Evolutionary conservation across 2,888 invertebrate species (phyloP), one percentile per base, ranked within the genome.

Genomic region (Agonopterix arenella): DNA sequence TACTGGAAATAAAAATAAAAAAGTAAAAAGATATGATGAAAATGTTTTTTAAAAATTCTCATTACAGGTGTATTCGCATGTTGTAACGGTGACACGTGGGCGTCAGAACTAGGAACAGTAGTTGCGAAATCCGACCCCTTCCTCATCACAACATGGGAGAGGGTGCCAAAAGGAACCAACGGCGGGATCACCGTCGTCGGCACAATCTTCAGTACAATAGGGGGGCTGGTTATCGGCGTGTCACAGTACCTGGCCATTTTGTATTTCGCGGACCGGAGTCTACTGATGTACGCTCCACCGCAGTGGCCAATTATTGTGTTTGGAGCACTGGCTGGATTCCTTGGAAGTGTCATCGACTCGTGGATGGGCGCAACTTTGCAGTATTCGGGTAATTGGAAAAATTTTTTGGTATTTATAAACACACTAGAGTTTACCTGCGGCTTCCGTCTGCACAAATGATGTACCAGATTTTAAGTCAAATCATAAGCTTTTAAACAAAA

Each of bases 51-150:
- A 3, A 28, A 28, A 4, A 28, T 4, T 28, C 10, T 36, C 36
- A 46, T 73, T 71, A 42, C 73, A 93, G 93, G 93, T 62, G 91
- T 95, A 0, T 90, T 96, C 64, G 92, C 96, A 10, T 95, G 95
- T 68, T 93, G 94, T 61, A 95, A 94, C 73, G 97, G 97, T 0
- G 97, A 97, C 69, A 97, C 97, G 0, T 96, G 96, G 94, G 95
- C 97, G 46, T 97, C 96, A 40, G 97, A 97, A 82, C 76, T 97
- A 11, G 97, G 96, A 1, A 90, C 94, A 37, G 97, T 95, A 0
- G 72, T 95, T 13, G 91, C 93, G 5, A 82, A 77, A 28, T 80
- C 90, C 0, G 91, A 94, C 55, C 96, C 97, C 4, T 86, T 92
- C 57, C 90, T 97, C 4, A 92, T 97, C 36, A 96, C 96, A 8